Evolutionary conservation across 1,140 invertebrate species (phyloP).

Genomic region (Zaprionus nigranus): DNA sequence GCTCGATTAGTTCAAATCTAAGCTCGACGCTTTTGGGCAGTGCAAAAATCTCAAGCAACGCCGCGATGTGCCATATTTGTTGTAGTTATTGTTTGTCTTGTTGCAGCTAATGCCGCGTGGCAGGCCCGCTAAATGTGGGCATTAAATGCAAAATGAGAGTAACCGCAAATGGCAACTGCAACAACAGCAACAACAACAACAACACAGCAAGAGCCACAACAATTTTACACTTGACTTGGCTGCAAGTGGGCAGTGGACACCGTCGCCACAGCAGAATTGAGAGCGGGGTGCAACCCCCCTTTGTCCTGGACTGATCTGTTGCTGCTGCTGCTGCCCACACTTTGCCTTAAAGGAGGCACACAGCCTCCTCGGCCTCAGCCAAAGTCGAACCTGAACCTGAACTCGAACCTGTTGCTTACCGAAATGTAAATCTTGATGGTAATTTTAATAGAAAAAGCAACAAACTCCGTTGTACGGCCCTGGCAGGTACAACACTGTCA

Average conservation of each 20-base stretch:
- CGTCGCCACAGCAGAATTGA: slow-evolving; percentile 42
- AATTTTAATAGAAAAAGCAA: slow-evolving; percentile 83
- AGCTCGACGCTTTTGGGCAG: not conserved
- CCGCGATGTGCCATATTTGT: slow-evolving; percentile 55
- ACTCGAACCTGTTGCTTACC: slow-evolving; percentile 78
- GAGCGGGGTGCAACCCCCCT: slow-evolving; percentile 9
- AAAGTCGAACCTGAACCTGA: slow-evolving; percentile 26
- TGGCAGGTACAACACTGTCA: slow-evolving; percentile 20
- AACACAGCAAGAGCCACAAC: slow-evolving; percentile 31
- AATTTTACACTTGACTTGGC: slow-evolving; percentile 82
- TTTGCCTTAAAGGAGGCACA: slow-evolving; percentile 68
- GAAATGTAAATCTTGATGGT: slow-evolving; percentile 84
- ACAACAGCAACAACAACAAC: slow-evolving; percentile 3
- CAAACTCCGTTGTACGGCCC: slow-evolving; percentile 69
- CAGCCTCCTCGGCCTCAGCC: not conserved
- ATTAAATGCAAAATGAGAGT: slow-evolving; percentile 79
- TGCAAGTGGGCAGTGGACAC: slow-evolving; percentile 63
- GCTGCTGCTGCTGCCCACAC: slow-evolving; percentile 62
- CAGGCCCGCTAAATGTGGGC: slow-evolving; percentile 72
- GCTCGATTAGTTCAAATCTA: slow-evolving; percentile 5
- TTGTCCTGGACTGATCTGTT: not conserved
- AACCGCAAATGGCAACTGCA: slow-evolving; percentile 57
- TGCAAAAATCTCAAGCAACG: slow-evolving; percentile 5
- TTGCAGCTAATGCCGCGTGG: slow-evolving; percentile 43
- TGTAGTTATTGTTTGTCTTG: slow-evolving; percentile 60